Evolutionary conservation across 2,888 invertebrate genomes (phyloP).

Genomic region (Apeira syringaria): DNA sequence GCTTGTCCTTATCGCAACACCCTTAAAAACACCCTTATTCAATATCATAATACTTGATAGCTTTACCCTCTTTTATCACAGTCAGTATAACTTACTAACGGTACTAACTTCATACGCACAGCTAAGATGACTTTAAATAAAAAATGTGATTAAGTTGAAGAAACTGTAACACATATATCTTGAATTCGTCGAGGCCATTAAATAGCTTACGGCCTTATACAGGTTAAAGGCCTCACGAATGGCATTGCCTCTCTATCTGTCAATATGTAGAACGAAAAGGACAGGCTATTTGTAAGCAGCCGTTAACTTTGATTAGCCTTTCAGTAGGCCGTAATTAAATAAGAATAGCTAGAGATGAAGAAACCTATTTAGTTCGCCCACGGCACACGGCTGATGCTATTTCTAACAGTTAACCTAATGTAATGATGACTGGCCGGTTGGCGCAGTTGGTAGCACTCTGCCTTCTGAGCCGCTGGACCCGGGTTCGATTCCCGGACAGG

Average conservation of each 20-base stretch:
- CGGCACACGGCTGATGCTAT: background rate
- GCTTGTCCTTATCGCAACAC: background rate
- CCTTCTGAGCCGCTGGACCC: too few relatives aligned
- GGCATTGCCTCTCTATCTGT: constrained; percentile 11
- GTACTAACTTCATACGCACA: constrained; percentile 7
- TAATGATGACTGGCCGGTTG: too few relatives aligned
- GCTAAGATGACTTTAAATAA: constrained; percentile 8
- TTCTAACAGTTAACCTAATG: constrained; percentile 5
- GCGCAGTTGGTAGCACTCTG: too few relatives aligned
- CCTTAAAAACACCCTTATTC: background rate
- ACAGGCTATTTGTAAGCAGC: constrained; percentile 9
- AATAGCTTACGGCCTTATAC: constrained; percentile 22
- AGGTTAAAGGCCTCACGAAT: constrained; percentile 18
- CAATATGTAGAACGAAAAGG: constrained; percentile 7
- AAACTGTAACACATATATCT: constrained; percentile 23
- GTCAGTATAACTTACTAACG: constrained; percentile 9
- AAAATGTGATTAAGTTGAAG: constrained; percentile 17
- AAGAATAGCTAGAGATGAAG: constrained; percentile 17
- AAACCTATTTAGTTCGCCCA: constrained; percentile 16
- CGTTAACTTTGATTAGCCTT: constrained; percentile 22
- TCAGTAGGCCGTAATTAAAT: constrained; percentile 23
- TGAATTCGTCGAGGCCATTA: constrained; percentile 21
- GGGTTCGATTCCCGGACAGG: too few relatives aligned
- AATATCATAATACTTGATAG: constrained; percentile 2
- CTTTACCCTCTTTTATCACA: constrained; percentile 6